Evolutionary conservation across 2,113 vertebrate species (phyloP).

Genomic region (Tautogolabrus adspersus): DNA sequence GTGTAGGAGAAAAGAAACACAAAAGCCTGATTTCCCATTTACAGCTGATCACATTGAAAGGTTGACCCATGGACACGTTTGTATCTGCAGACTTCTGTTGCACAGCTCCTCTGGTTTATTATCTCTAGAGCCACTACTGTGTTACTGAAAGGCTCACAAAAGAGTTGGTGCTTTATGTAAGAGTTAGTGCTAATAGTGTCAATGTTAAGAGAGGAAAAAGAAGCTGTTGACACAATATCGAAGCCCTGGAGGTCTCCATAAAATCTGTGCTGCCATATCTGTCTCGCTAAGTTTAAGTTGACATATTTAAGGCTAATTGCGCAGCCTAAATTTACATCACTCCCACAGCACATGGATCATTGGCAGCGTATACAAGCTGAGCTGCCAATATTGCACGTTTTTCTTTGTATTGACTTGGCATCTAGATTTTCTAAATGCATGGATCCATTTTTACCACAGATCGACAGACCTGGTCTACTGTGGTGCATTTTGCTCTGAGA

Average conservation of each 20-base stretch:
- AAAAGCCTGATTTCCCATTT: background rate
- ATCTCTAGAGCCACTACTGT: background rate
- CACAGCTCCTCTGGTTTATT: background rate
- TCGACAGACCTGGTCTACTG: background rate
- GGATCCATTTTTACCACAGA: background rate
- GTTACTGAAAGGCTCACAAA: background rate
- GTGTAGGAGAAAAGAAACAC: background rate
- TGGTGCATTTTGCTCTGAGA: background rate
- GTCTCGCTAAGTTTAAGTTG: background rate
- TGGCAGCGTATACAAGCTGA: background rate
- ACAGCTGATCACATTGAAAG: background rate
- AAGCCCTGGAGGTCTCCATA: background rate
- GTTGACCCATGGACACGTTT: background rate
- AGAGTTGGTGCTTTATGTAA: background rate
- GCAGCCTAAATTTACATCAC: background rate
- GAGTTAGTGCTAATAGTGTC: background rate
- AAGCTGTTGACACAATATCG: background rate
- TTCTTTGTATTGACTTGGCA: background rate
- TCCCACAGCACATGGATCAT: background rate
- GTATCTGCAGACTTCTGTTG: background rate
- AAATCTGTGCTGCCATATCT: background rate
- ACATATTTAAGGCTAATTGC: background rate
- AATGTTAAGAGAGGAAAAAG: background rate
- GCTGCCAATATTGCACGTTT: constrained; percentile 3
- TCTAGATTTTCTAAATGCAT: background rate